Evolutionary conservation across 30 jellyfish, hydroid and myxozoan species (phyloP).

Genomic region (Haliclystus octoradiatus): DNA sequence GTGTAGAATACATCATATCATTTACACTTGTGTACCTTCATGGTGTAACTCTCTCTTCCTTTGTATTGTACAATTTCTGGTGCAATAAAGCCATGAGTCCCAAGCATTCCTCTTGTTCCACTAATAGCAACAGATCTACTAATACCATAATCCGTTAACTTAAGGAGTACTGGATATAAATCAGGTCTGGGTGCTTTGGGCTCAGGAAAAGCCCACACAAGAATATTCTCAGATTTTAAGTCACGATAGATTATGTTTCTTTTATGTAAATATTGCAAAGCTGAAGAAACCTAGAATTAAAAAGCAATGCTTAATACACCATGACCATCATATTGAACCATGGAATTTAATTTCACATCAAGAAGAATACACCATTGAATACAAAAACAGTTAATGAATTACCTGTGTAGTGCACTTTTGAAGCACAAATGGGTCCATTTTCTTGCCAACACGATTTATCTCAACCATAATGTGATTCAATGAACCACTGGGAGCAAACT

Average conservation of each 20-base stretch:
- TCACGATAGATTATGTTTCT: conserved; percentile 81
- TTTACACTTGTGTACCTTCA: conserved; percentile 75
- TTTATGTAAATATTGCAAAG: conserved; percentile 70
- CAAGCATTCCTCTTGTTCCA: conserved; percentile 71
- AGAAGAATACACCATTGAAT: too few relatives aligned
- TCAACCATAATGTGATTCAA: conserved; percentile 26
- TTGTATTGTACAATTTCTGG: conserved; percentile 73
- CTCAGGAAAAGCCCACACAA: conserved; percentile 84
- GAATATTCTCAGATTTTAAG: conserved; percentile 75
- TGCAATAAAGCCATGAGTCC: conserved; percentile 91
- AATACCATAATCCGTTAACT: conserved; percentile 87
- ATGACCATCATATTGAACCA: too few relatives aligned
- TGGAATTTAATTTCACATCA: too few relatives aligned
- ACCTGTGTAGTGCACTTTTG: conserved; percentile 64
- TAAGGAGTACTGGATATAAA: conserved; percentile 13
- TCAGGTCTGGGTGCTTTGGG: conserved; percentile 40
- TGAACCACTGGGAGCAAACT: conserved; percentile 89
- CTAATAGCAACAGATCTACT: conserved; percentile 79
- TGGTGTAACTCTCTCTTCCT: conserved; percentile 81
- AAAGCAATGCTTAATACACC: too few relatives aligned
- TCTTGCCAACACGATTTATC: conserved; percentile 58
- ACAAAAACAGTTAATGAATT: too few relatives aligned
- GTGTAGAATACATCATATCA: too few relatives aligned
- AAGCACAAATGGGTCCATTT: conserved; percentile 41
- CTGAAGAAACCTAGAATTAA: conserved; percentile 46